Conservation (phyloP, 2,797 vertebrate species). For the Scarus forsteni region DNA sequence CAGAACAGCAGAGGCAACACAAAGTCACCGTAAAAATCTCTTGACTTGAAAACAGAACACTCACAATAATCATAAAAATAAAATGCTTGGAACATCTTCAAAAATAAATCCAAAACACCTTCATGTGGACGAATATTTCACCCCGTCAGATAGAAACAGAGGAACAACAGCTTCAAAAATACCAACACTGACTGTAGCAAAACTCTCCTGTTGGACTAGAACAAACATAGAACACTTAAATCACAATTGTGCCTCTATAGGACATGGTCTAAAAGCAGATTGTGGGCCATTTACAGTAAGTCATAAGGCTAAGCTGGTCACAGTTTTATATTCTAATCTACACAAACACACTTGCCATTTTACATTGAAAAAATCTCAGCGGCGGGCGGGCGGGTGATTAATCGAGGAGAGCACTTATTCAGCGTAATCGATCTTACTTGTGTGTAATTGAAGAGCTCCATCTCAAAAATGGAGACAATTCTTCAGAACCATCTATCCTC, state of each 20-base stretch:
- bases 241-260: slow-evolving; percentile 62
- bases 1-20: slow-evolving; percentile 60
- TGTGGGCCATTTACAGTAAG: slow-evolving; percentile 66
- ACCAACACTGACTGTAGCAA: slow-evolving; percentile 64
- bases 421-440: slow-evolving; percentile 44
- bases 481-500: slow-evolving; percentile 32
- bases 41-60: slow-evolving; percentile 42
- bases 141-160: slow-evolving; percentile 54
- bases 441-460: slow-evolving; percentile 40
- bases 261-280: slow-evolving; percentile 60
- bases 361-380: slow-evolving; percentile 71
- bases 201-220: slow-evolving; percentile 52
- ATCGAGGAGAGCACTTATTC: slow-evolving; percentile 60
- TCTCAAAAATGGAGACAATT: slow-evolving; percentile 29
- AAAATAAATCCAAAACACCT: slow-evolving; percentile 52
- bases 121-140: slow-evolving; percentile 40
- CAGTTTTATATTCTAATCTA: slow-evolving; percentile 75
- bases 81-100: slow-evolving; percentile 18
- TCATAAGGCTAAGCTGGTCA: slow-evolving; percentile 81
- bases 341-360: slow-evolving; percentile 73
- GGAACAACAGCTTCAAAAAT: slow-evolving; percentile 63
- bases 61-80: slow-evolving; percentile 40
- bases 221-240: slow-evolving; percentile 68
- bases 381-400: slow-evolving; percentile 31
- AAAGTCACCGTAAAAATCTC: slow-evolving; percentile 36